Base-by-base conservation (phyloP, 2,888 invertebrate genomes). In the Chymomyza fuscimana region DNA sequence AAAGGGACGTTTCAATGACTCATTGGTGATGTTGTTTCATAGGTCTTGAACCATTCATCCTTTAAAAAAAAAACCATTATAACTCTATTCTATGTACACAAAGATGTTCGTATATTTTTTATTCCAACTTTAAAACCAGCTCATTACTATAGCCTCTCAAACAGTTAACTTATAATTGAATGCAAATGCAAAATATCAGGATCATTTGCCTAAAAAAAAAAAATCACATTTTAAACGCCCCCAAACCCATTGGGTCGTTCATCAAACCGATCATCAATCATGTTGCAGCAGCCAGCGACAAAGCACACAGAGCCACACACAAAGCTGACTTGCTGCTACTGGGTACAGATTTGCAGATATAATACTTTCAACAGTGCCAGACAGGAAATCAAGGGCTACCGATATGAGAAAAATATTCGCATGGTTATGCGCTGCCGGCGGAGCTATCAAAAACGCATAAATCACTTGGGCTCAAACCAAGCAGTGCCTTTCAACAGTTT, bases 371-470 rank as follows among this genome's bases (percentile, higher is more conserved):
- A 69, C 32, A 32, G 51, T 61, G 68, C 83, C 85, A 76, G 86
- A 87, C 85, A 86, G 86, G 87, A 87, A 86, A 86, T 79, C 67
- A 10, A 10, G 56, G n/a, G n/a, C 15, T 15, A 59, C 58, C 46
- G 50, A 70, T 56, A 63, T 16, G 52, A 36, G 16, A 32, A 62
- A 40, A 7, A 64, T 74, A 81, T 81, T 82, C 81, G 85, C 87
- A 81, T 52, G 61, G 29, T 40, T 58, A 29, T 10, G 40, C 58
- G 69, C 61, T 72, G 69, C 69, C 66, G 64, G 68, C 19, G 60
- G 63, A 76, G 63, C 82, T 86, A 88, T 88, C 88, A 83, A 89
- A 88, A 87, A 83, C 71, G 74, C 88, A 89, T 89, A 89, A 89
- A 89, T 89, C 89, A 89, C 77, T 19, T 9, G 29, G 29, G 51